Percentiles rank a stretch among this genome's conserved stretches.
Evolutionary conservation across 2,888 invertebrate species (phyloP).

Genomic region (Nyleta sp.): DNA sequence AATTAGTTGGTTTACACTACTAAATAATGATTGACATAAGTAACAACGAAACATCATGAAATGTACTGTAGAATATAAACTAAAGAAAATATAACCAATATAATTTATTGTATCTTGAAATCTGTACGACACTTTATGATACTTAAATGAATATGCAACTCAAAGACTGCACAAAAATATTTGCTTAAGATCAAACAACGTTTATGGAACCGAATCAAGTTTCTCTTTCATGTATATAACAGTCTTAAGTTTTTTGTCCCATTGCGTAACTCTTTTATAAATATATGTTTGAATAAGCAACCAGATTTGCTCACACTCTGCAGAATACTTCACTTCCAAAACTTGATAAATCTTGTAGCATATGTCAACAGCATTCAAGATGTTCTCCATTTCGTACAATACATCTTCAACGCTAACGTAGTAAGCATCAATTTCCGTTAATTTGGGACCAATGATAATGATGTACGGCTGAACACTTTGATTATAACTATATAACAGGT

Average conservation of each 20-base stretch:
- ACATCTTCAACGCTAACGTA: slow-evolving; percentile 30
- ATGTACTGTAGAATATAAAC: no score
- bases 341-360: slow-evolving; percentile 42
- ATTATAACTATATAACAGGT: not conserved
- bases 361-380: slow-evolving; percentile 23
- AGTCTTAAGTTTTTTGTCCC: slow-evolving; percentile 36
- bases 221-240: slow-evolving; percentile 22
- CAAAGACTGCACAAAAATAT: no score
- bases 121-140: no score
- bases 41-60: slow-evolving; percentile 28
- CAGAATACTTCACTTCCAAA: slow-evolving; percentile 34
- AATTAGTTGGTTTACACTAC: slow-evolving; percentile 8
- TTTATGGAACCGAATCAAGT: not conserved
- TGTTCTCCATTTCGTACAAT: slow-evolving; percentile 41
- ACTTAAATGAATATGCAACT: no score
- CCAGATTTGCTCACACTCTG: slow-evolving; percentile 43
- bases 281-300: slow-evolving; percentile 33
- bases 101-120: no score
- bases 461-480: slow-evolving; percentile 48
- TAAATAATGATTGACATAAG: slow-evolving; percentile 12
- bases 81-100: no score
- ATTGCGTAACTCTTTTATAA: slow-evolving; percentile 16
- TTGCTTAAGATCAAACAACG: no score
- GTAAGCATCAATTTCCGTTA: slow-evolving; percentile 10
- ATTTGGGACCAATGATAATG: slow-evolving; percentile 26